Evolutionary conservation across 2,113 vertebrate species (phyloP).

Genomic region (Echinops telfairi): DNA sequence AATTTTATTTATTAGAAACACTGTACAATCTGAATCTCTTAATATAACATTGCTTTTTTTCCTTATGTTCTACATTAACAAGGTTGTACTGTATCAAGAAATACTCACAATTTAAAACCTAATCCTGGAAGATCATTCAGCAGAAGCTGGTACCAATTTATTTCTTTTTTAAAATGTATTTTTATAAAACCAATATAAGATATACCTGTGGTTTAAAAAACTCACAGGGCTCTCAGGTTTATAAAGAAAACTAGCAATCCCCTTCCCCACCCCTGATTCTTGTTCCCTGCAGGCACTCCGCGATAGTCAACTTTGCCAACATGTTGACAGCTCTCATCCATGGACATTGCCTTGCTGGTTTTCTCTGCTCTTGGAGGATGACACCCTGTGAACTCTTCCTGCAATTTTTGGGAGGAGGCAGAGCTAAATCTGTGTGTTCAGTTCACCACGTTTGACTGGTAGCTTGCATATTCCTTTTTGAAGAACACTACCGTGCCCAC

Average conservation of each 20-base stretch:
- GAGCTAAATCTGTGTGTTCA: not conserved
- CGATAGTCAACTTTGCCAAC: conserved; percentile 44
- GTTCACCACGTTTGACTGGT: conserved; percentile 6
- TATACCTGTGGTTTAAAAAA: conserved; percentile 32
- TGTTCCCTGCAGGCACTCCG: not conserved
- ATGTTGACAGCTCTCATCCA: not conserved
- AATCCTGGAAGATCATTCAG: conserved; percentile 55
- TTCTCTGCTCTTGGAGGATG: conserved; percentile 6
- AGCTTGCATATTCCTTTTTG: not conserved
- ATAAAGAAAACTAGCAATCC: not conserved
- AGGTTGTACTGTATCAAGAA: conserved; percentile 54
- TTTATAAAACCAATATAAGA: conserved; percentile 47
- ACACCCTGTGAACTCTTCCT: conserved; percentile 33
- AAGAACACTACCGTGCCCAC: not conserved
- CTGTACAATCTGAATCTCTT: conserved; percentile 72
- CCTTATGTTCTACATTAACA: conserved; percentile 76
- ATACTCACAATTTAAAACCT: conserved; percentile 66
- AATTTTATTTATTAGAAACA: conserved; percentile 80
- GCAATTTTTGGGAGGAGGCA: conserved; percentile 2
- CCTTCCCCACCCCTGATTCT: conserved; percentile 1
- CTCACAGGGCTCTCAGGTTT: conserved; percentile 17
- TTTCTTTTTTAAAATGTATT: conserved; percentile 26
- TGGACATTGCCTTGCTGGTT: conserved; percentile 13
- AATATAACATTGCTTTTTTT: conserved; percentile 64
- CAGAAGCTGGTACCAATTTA: conserved; percentile 42